Percentiles rank a stretch among this genome's conserved stretches.
Conservation (phyloP, 2,888 invertebrate species). For the Epinotia ramella region DNA sequence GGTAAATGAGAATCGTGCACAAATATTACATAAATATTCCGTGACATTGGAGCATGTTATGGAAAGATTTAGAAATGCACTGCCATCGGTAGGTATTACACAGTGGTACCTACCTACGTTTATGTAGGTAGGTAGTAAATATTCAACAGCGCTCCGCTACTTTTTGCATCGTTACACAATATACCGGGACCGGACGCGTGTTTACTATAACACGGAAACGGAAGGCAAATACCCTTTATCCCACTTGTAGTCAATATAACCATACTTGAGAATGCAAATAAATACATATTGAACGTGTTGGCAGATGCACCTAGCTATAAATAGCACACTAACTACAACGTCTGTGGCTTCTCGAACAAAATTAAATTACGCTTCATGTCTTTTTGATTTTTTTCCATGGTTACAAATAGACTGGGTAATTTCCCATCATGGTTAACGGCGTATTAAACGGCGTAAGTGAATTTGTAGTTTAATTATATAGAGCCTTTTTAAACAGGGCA, state of each 20-base stretch:
- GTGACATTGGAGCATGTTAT: neutral
- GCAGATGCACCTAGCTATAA: conserved; percentile 34
- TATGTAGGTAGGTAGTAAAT: neutral
- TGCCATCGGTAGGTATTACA: neutral
- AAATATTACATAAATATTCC: too few relatives aligned
- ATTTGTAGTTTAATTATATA: neutral
- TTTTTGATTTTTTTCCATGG: conserved; percentile 33
- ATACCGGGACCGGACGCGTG: conserved; percentile 2
- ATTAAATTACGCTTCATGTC: conserved; percentile 37
- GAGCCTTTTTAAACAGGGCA: neutral
- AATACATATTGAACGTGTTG: conserved; percentile 22
- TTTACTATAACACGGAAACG: conserved; percentile 26
- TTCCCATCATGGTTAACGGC: conserved; percentile 14
- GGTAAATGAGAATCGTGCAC: too few relatives aligned
- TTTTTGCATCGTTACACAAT: conserved; percentile 10
- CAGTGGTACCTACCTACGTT: neutral
- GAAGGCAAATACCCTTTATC: conserved; percentile 28
- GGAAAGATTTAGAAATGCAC: neutral
- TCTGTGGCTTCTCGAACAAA: conserved; percentile 39
- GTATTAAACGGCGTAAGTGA: neutral
- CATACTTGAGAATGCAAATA: conserved; percentile 17
- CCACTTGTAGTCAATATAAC: neutral
- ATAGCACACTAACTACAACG: conserved; percentile 32
- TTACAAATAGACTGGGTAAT: conserved; percentile 41
- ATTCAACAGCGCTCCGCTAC: neutral